Evolutionary conservation across 2,888 invertebrate species (phyloP).

Genomic region (Malthinus flaveolus): DNA sequence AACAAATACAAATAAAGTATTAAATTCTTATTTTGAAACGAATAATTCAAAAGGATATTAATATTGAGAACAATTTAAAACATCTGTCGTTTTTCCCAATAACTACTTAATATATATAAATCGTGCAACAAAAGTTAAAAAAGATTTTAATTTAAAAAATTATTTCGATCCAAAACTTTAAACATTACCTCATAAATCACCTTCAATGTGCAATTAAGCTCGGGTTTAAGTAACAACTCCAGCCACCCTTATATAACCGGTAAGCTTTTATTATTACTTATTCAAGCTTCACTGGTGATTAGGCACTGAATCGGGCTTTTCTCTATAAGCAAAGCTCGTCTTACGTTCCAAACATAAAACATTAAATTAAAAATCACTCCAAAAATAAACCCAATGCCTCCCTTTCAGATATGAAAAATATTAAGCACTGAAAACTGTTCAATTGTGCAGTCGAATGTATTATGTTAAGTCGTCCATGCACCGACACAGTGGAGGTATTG

Average conservation of each 20-base stretch:
- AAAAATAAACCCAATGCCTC: no score
- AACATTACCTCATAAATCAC: conserved; percentile 18
- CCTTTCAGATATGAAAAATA: neutral
- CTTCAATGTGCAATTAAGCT: conserved; percentile 22
- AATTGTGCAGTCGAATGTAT: no score
- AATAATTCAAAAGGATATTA: no score
- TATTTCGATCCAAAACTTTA: conserved; percentile 15
- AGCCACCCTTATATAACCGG: conserved; percentile 14
- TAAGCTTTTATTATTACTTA: conserved; percentile 20
- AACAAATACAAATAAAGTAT: no score
- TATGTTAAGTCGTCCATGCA: no score
- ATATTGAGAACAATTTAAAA: neutral
- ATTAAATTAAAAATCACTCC: neutral
- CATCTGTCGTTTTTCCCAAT: neutral
- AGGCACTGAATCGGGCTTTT: conserved; percentile 18
- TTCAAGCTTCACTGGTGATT: conserved; percentile 20
- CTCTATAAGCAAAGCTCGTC: neutral
- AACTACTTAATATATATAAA: neutral
- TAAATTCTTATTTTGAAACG: no score
- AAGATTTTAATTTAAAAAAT: conserved; percentile 16
- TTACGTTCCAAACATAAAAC: neutral
- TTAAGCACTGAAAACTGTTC: no score
- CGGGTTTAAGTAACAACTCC: conserved; percentile 17
- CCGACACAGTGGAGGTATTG: no score
- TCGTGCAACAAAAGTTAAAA: conserved; percentile 9